These are phyloP conservation scores for Neuroscelio doddi DNA, from an alignment of 2,888 invertebrate genomes.

Conservation along the genomic window DNA sequence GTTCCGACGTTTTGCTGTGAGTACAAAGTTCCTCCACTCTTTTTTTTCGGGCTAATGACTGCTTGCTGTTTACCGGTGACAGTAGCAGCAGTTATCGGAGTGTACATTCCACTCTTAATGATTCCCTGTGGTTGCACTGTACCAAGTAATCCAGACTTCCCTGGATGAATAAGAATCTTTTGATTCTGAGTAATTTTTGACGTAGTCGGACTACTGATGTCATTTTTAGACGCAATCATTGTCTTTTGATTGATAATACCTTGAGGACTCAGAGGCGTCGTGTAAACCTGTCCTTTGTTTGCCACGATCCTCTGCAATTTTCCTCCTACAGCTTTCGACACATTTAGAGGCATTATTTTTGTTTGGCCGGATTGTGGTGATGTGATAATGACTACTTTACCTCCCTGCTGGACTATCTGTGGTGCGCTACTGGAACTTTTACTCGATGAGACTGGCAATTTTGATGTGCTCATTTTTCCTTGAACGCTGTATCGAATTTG, in stretches of 20 bases:
- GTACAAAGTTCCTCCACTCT: slow-evolving; percentile 63
- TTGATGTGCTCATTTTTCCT: slow-evolving; percentile 56
- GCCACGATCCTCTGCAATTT: slow-evolving; percentile 75
- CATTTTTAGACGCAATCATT: slow-evolving; percentile 65
- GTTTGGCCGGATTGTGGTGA: slow-evolving; percentile 62
- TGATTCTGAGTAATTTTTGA: slow-evolving; percentile 71
- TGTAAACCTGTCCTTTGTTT: slow-evolving; percentile 75
- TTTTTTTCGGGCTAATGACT: slow-evolving; percentile 55
- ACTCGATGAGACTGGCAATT: slow-evolving; percentile 57
- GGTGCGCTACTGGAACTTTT: slow-evolving; percentile 59
- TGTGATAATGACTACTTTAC: slow-evolving; percentile 68
- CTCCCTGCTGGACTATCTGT: slow-evolving; percentile 66
- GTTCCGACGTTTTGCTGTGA: slow-evolving; percentile 48
- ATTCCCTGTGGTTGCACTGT: slow-evolving; percentile 64
- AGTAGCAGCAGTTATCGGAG: slow-evolving; percentile 57
- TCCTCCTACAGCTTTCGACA: slow-evolving; percentile 71
- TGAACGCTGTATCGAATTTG: slow-evolving; percentile 64
- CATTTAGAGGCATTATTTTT: slow-evolving; percentile 63
- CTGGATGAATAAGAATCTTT: slow-evolving; percentile 63
- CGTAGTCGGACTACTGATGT: slow-evolving; percentile 60
- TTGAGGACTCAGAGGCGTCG: slow-evolving; percentile 54
- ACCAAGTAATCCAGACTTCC: slow-evolving; percentile 60
- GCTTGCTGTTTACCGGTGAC: slow-evolving; percentile 56
- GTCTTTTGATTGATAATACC: slow-evolving; percentile 54
- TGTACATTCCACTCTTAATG: slow-evolving; percentile 59